Evolutionary conservation across 2,113 vertebrate genomes (phyloP).

Genomic region (Todiramphus saurophagus): DNA sequence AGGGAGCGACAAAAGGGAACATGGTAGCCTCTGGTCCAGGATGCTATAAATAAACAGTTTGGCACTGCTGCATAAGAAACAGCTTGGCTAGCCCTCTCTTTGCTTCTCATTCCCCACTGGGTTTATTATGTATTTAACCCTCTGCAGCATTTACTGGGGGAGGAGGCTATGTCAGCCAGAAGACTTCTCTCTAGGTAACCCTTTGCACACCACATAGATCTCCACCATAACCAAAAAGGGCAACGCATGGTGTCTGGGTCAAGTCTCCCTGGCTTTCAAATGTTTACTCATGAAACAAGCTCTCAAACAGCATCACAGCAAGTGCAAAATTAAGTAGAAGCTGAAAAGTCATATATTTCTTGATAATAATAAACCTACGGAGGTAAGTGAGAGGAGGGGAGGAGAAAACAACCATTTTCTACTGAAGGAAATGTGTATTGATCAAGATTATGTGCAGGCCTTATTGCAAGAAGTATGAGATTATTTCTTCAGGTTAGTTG

Average conservation of each 20-base stretch:
- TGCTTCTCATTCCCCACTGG: conserved; percentile 20
- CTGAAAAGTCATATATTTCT: not conserved
- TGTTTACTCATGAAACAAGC: not conserved
- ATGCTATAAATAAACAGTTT: conserved; percentile 66
- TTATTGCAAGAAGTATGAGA: not conserved
- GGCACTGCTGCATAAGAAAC: conserved; percentile 39
- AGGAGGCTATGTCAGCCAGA: conserved; percentile 4
- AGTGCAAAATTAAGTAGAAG: not conserved
- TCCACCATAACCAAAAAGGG: not conserved
- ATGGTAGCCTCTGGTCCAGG: conserved; percentile 47
- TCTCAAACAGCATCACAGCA: not conserved
- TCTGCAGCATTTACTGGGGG: not conserved
- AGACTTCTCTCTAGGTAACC: not conserved
- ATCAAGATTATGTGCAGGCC: not conserved
- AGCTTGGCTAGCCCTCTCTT: conserved; percentile 38
- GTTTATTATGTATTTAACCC: conserved; percentile 53
- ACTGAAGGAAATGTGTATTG: not conserved
- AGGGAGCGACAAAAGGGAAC: conserved; percentile 52
- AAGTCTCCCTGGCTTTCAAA: not conserved
- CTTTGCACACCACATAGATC: not conserved
- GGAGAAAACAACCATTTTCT: not conserved
- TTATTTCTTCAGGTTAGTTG: not conserved
- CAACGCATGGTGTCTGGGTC: not conserved
- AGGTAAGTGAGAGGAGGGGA: not conserved
- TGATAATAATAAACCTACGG: not conserved